Evolutionary conservation across 2,797 vertebrate species (phyloP).

Genomic region (Hippopotamyrus pictus): DNA sequence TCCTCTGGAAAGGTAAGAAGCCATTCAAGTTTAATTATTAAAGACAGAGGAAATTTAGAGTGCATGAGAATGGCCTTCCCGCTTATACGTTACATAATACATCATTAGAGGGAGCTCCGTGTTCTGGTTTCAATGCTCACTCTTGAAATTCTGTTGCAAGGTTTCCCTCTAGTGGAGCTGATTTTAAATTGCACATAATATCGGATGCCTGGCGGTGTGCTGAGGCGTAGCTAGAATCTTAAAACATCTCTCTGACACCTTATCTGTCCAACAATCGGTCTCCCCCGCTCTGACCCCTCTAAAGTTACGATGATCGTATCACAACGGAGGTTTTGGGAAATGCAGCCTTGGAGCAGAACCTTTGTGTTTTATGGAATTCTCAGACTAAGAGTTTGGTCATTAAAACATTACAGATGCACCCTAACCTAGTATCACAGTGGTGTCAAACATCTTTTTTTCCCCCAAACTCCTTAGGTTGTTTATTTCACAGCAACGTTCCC

Average conservation of each 20-base stretch:
- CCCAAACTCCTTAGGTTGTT: slow-evolving; percentile 70
- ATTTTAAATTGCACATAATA: slow-evolving; percentile 1
- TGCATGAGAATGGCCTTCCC: background rate
- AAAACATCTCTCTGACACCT: background rate
- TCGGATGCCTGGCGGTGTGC: background rate
- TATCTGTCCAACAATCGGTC: background rate
- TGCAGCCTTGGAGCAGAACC: background rate
- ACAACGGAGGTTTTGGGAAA: background rate
- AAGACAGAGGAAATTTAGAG: too few relatives aligned
- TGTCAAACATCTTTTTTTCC: background rate
- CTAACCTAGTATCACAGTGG: background rate
- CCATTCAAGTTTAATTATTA: background rate
- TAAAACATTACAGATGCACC: background rate
- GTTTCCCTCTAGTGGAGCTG: slow-evolving; percentile 31
- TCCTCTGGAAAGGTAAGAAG: slow-evolving; percentile 90
- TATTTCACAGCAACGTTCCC: slow-evolving; percentile 97
- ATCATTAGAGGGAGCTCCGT: background rate
- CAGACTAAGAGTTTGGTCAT: background rate
- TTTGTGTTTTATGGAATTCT: background rate
- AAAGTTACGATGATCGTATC: background rate
- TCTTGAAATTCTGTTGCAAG: background rate
- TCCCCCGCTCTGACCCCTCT: background rate
- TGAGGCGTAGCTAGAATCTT: background rate
- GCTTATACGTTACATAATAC: background rate
- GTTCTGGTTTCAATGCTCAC: background rate